Conservation (phyloP, 2,113 vertebrate genomes). For the Clarias magur region DNA sequence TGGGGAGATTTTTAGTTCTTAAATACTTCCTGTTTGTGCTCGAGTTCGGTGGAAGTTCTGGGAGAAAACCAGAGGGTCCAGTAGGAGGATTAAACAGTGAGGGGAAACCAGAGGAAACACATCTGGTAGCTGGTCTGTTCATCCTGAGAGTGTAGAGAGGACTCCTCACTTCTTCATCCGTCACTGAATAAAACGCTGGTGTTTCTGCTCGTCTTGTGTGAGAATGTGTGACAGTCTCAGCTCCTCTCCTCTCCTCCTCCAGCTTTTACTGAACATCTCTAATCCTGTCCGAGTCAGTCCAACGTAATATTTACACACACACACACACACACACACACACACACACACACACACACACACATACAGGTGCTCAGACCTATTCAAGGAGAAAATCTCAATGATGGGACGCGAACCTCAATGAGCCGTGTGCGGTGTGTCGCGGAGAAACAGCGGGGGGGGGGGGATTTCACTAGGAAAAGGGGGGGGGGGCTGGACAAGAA, state of each 20-base stretch:
- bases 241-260: too few species aligned
- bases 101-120: background rate
- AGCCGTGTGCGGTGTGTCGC: conserved; percentile 48
- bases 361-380: conserved; percentile 32
- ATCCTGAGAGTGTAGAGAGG: background rate
- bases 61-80: background rate
- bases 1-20: too few species aligned
- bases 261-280: background rate
- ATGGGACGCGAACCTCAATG: conserved; percentile 44
- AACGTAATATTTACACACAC: background rate
- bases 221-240: too few species aligned
- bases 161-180: background rate
- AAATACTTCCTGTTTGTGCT: background rate
- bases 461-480: background rate
- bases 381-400: conserved; percentile 49
- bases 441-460: conserved; percentile 22
- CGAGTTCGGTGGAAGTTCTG: background rate
- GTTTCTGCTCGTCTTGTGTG: background rate
- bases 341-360: conserved; percentile 17
- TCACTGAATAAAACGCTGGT: background rate
- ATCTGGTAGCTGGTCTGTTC: background rate
- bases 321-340: background rate
- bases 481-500: background rate
- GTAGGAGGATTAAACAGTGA: background rate
- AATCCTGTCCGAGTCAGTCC: background rate